Evolutionary conservation across 2,888 invertebrate genomes (phyloP).

Genomic region (Chrysina gloriosa): DNA sequence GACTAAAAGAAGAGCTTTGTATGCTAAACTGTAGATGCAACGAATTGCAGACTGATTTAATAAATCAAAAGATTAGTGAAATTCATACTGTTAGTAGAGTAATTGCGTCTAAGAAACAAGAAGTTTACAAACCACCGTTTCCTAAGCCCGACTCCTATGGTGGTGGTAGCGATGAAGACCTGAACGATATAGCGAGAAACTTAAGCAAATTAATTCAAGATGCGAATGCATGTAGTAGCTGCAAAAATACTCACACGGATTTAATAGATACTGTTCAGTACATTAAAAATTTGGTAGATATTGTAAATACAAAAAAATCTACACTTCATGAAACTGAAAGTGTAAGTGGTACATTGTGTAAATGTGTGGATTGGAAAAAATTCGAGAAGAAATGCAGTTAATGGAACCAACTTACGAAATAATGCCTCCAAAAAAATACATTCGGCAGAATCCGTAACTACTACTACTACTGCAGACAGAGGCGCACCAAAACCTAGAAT

Average conservation of each 20-base stretch:
- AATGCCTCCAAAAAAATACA: background rate
- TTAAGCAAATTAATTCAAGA: slow-evolving; percentile 46
- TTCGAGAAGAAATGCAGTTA: slow-evolving; percentile 19
- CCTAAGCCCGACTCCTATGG: slow-evolving; percentile 1
- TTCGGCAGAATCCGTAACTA: background rate
- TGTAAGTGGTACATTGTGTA: slow-evolving; percentile 16
- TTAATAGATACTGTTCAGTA: slow-evolving; percentile 56
- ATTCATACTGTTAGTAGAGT: slow-evolving; percentile 57
- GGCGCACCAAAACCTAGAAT: background rate
- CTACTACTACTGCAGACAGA: background rate
- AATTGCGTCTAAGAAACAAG: slow-evolving; percentile 4
- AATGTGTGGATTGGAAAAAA: slow-evolving; percentile 26
- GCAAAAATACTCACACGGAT: slow-evolving; percentile 47
- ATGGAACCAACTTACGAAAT: slow-evolving; percentile 13
- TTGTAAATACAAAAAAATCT: slow-evolving; percentile 48
- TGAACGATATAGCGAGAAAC: slow-evolving; percentile 47
- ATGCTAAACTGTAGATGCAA: slow-evolving; percentile 55
- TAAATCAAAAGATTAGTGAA: slow-evolving; percentile 62
- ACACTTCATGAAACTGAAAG: background rate
- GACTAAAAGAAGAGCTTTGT: slow-evolving; percentile 55
- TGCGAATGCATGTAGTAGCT: slow-evolving; percentile 42
- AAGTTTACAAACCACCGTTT: background rate
- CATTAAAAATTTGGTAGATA: slow-evolving; percentile 58
- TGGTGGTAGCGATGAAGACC: slow-evolving; percentile 27
- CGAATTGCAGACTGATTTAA: slow-evolving; percentile 60